A percentile compares a stretch with the other conserved stretches of the same genome.
phyloP scores from a whole-genome alignment of 2,888 invertebrate genomes.

The Drosophila rubida region DNA sequence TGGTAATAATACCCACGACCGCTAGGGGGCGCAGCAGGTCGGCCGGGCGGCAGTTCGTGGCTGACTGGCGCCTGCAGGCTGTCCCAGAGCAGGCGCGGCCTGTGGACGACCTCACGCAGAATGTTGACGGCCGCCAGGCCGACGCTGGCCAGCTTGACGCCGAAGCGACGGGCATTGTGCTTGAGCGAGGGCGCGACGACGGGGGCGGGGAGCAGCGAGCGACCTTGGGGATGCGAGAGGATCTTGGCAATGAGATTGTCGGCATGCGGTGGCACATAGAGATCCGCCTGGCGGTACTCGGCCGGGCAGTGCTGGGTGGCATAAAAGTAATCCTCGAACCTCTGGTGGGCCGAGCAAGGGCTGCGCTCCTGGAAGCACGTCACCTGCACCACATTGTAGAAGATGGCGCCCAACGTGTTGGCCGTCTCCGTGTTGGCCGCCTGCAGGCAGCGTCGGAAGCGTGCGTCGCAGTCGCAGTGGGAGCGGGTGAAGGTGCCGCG shows the following conservation, averaged over 20 bases:
- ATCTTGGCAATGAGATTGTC: slow-evolving; percentile 81
- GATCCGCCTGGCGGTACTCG: slow-evolving; percentile 80
- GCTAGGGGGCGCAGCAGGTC: background rate
- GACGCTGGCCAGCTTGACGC: slow-evolving; percentile 83
- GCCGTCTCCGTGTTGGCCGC: slow-evolving; percentile 89
- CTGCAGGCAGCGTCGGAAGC: slow-evolving; percentile 89
- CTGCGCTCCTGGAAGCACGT: slow-evolving; percentile 89
- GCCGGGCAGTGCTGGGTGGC: slow-evolving; percentile 72
- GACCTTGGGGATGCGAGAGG: slow-evolving; percentile 68
- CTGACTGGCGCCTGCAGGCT: slow-evolving; percentile 70
- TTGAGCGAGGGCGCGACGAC: slow-evolving; percentile 43
- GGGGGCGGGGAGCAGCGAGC: slow-evolving; percentile 43
- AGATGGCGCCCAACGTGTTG: slow-evolving; percentile 89
- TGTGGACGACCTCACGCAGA: slow-evolving; percentile 80
- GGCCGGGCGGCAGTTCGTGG: slow-evolving; percentile 59
- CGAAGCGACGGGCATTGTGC: slow-evolving; percentile 76
- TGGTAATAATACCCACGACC: slow-evolving; percentile 55
- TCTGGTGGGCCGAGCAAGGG: slow-evolving; percentile 88
- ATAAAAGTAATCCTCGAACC: slow-evolving; percentile 85
- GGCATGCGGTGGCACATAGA: slow-evolving; percentile 82
- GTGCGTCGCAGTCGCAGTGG: slow-evolving; percentile 91
- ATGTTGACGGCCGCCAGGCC: slow-evolving; percentile 82
- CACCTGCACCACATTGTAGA: slow-evolving; percentile 90
- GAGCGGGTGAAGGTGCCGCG: slow-evolving; percentile 89
- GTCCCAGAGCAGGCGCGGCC: slow-evolving; percentile 73